Evolutionary conservation across 1,140 invertebrate genomes (phyloP).

Genomic region (Drosophila murphyi): DNA sequence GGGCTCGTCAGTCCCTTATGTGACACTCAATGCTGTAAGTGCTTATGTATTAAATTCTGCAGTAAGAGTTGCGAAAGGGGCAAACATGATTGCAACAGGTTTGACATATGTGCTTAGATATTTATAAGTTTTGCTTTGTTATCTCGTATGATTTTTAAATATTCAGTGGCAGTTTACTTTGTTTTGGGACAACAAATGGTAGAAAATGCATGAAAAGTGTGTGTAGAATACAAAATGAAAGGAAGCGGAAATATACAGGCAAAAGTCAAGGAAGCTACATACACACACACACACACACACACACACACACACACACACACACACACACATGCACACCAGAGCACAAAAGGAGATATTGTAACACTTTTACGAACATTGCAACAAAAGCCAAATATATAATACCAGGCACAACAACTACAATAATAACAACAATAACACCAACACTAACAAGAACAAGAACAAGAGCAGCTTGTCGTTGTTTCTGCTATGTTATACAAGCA

Average conservation of each 20-base stretch:
- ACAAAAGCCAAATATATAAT: conserved; percentile 67
- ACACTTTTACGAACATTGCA: conserved; percentile 63
- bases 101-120: no score
- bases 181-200: conserved; percentile 17
- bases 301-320: conserved; percentile 40
- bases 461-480: conserved; percentile 54
- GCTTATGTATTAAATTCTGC: not conserved
- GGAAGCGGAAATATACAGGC: conserved; percentile 74
- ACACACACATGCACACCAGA: conserved; percentile 30
- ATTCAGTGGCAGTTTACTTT: not conserved
- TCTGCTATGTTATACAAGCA: conserved; percentile 49
- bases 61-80: not conserved
- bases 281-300: conserved; percentile 40
- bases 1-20: not conserved
- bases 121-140: no score
- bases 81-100: no score
- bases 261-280: conserved; percentile 72
- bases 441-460: conserved; percentile 1
- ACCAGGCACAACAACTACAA: conserved; percentile 62
- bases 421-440: conserved; percentile 51
- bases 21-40: not conserved
- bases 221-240: conserved; percentile 63
- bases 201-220: conserved; percentile 18
- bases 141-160: no score
- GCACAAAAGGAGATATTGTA: conserved; percentile 29